These are phyloP conservation scores for Meles meles DNA, from an alignment of 2,113 vertebrate genomes.

Conservation along the genomic window DNA sequence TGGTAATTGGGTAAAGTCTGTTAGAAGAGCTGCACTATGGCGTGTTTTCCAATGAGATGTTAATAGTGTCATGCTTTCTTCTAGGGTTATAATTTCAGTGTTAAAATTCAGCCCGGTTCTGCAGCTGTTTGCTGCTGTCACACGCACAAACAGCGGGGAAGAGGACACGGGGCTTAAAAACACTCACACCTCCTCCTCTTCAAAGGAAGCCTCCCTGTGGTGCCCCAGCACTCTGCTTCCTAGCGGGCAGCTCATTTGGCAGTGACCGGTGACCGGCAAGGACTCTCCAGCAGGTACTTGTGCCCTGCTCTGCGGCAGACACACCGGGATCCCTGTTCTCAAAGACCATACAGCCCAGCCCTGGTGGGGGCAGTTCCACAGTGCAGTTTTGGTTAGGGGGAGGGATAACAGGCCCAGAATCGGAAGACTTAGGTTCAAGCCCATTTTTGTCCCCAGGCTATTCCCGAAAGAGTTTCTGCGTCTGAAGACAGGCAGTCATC, in stretches of 20 bases:
- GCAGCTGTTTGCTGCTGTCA: background rate
- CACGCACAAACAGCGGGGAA: background rate
- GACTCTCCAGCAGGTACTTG: background rate
- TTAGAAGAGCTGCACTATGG: background rate
- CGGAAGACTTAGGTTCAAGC: background rate
- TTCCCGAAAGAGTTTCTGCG: background rate
- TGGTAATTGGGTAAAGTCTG: background rate
- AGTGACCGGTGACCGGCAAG: background rate
- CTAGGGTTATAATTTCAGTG: background rate
- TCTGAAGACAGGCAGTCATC: background rate
- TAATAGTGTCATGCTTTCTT: background rate
- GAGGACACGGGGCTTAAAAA: background rate
- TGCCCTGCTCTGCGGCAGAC: background rate
- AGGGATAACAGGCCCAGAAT: background rate
- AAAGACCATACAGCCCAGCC: background rate
- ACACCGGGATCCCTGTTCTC: background rate
- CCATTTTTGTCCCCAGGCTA: background rate
- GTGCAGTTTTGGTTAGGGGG: background rate
- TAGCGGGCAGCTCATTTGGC: background rate
- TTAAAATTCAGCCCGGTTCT: background rate
- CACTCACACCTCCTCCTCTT: background rate
- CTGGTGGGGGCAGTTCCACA: too few relatives aligned
- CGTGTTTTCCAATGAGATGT: slow-evolving; percentile 27
- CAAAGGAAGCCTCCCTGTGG: background rate
- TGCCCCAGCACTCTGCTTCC: background rate